Percentiles rank a stretch among this genome's conserved stretches.
These are phyloP conservation scores for Bubalus kerabau DNA, from an alignment of 2,113 vertebrate genomes.

Conservation along the genomic window DNA sequence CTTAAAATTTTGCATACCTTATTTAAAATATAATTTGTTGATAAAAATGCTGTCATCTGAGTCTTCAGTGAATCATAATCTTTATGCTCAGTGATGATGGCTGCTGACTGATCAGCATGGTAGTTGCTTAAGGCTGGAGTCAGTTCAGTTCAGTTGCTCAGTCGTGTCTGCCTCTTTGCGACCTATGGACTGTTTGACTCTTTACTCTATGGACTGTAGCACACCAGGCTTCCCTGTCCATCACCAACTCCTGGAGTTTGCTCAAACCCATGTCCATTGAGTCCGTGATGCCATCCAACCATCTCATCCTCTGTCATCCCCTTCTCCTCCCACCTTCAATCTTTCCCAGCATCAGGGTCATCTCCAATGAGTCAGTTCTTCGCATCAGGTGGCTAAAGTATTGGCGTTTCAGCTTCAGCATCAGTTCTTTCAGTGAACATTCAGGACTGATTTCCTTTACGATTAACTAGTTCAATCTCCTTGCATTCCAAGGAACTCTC, in stretches of 20 bases:
- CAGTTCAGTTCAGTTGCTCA: not conserved
- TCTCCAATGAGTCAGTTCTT: not conserved
- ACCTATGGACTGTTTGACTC: not conserved
- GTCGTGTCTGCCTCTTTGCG: not conserved
- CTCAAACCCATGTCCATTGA: not conserved
- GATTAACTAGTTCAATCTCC: not conserved
- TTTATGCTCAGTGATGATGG: not conserved
- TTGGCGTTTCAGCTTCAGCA: not conserved
- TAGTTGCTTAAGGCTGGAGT: not conserved
- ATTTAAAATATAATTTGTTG: not conserved
- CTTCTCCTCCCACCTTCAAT: not conserved
- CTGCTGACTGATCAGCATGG: not conserved
- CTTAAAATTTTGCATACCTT: not conserved
- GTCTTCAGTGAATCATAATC: not conserved
- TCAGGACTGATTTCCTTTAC: not conserved
- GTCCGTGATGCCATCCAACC: not conserved
- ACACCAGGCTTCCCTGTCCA: not conserved
- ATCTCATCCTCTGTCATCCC: not conserved
- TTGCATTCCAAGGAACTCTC: not conserved
- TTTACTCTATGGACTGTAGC: not conserved
- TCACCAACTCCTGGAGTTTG: not conserved
- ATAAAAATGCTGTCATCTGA: not conserved
- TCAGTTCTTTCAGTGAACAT: not conserved
- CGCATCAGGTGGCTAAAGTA: not conserved
- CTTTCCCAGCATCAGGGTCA: not conserved